Percentiles rank a stretch among this genome's conserved stretches.
Conservation (phyloP, 2,113 vertebrate genomes). For the Eonycteris spelaea region DNA sequence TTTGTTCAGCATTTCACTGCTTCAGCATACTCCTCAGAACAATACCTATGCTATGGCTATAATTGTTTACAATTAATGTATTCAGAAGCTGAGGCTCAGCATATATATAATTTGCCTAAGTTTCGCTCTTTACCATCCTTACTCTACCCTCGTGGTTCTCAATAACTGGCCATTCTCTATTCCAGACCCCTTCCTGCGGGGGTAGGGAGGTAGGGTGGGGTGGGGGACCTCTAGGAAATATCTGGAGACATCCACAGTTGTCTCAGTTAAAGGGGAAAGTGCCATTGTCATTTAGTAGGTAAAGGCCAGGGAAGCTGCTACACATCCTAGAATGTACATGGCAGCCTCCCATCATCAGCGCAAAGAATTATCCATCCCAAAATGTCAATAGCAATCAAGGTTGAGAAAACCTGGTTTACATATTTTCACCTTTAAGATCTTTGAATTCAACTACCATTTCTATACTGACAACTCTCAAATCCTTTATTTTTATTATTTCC, state of each 20-base stretch:
- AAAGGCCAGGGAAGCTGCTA: background rate
- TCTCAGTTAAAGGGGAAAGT: background rate
- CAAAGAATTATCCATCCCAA: background rate
- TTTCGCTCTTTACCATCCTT: background rate
- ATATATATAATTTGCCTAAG: background rate
- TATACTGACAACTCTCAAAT: background rate
- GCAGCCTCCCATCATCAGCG: background rate
- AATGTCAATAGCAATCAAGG: background rate
- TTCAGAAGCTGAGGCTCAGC: background rate
- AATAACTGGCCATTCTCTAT: background rate
- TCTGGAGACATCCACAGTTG: background rate
- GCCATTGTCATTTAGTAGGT: background rate
- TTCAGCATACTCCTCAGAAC: background rate
- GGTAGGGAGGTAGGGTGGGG: too few species aligned
- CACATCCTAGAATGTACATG: background rate
- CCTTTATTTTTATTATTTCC: background rate
- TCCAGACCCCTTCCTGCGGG: background rate
- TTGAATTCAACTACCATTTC: background rate
- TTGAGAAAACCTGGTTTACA: background rate
- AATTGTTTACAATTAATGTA: background rate
- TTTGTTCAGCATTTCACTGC: background rate
- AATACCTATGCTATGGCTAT: background rate
- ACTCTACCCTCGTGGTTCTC: background rate
- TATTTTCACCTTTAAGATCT: background rate
- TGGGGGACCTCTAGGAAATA: too few species aligned